These are phyloP conservation scores for Cacatua alba DNA, from an alignment of 2,113 vertebrate genomes.

Conservation along the genomic window DNA sequence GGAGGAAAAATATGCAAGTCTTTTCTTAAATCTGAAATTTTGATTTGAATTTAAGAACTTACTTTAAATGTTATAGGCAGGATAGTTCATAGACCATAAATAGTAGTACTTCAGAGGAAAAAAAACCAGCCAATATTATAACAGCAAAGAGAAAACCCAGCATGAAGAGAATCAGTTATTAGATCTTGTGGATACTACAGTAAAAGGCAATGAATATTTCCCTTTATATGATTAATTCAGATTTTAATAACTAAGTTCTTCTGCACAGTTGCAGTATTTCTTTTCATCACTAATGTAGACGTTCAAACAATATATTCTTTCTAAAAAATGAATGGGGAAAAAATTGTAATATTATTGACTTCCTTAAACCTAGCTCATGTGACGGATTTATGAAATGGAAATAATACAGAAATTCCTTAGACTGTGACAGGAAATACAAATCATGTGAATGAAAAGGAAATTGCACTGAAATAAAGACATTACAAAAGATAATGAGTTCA, in stretches of 20 bases:
- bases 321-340: not conserved
- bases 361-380: not conserved
- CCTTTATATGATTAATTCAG: not conserved
- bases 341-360: not conserved
- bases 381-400: conserved; percentile 17
- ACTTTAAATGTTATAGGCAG: not conserved
- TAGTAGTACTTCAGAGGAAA: not conserved
- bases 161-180: not conserved
- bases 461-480: conserved; percentile 6
- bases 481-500: not conserved
- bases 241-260: conserved; percentile 19
- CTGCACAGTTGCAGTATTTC: not conserved
- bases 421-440: conserved; percentile 20
- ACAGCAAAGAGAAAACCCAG: not conserved
- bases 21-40: not conserved
- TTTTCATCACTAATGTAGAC: not conserved
- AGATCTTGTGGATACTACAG: not conserved
- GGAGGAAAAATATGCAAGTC: not conserved
- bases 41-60: not conserved
- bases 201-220: not conserved
- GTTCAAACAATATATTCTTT: not conserved
- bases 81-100: not conserved
- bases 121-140: not conserved
- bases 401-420: conserved; percentile 2
- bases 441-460: not conserved